These are phyloP conservation scores for Mantis religiosa DNA, from an alignment of 2,888 invertebrate species.

Conservation along the genomic window DNA sequence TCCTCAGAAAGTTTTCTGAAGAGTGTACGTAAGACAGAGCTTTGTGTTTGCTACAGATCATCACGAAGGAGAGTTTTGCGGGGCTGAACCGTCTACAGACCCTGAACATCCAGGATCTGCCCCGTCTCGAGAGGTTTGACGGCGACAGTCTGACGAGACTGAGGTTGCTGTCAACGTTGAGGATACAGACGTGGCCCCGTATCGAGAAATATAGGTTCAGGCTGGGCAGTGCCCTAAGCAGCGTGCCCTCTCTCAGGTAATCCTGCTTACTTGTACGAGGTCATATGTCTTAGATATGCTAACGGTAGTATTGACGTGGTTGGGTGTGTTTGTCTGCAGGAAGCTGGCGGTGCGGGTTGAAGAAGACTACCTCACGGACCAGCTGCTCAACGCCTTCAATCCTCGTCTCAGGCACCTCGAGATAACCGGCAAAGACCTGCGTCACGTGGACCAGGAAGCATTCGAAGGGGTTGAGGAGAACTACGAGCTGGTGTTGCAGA, in stretches of 20 bases:
- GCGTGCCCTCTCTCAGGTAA: constrained; percentile 20
- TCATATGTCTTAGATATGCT: too few species aligned
- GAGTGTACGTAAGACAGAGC: too few species aligned
- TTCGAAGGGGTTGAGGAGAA: constrained; percentile 38
- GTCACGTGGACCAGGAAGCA: constrained; percentile 40
- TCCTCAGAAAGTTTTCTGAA: too few species aligned
- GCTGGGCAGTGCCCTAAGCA: constrained; percentile 36
- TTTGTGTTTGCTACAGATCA: constrained; percentile 49
- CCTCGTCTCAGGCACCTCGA: constrained; percentile 42
- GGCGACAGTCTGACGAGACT: constrained; percentile 39
- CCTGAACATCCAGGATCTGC: constrained; percentile 69
- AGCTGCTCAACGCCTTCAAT: constrained; percentile 42
- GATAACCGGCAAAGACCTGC: constrained; percentile 40
- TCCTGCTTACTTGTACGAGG: neutral
- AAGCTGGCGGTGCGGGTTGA: constrained; percentile 40
- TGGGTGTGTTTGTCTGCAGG: neutral
- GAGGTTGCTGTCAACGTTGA: constrained; percentile 36
- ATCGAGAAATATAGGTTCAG: constrained; percentile 54
- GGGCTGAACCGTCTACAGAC: constrained; percentile 67
- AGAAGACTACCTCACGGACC: constrained; percentile 41
- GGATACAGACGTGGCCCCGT: constrained; percentile 60
- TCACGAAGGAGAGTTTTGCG: constrained; percentile 66
- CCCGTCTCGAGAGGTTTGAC: constrained; percentile 46
- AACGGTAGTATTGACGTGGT: too few species aligned
- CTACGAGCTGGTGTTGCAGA: constrained; percentile 40